phyloP scores from a whole-genome alignment of 1,140 invertebrate species.

The Triops longicaudatus region DNA sequence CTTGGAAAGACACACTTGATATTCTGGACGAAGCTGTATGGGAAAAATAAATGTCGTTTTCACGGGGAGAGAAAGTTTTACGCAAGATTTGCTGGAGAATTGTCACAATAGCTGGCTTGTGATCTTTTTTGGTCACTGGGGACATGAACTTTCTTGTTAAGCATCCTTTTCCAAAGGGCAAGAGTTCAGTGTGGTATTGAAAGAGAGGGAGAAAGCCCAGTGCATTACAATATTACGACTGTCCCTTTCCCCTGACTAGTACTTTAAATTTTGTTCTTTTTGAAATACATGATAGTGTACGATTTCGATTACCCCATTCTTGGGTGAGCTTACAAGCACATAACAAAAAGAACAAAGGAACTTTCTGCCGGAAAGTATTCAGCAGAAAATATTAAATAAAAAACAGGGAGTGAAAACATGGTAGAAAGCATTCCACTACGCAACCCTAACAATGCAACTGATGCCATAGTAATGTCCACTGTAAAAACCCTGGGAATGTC shows the following conservation, averaged over 20 bases:
- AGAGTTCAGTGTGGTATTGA: background rate
- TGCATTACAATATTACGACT: background rate
- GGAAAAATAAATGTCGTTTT: background rate
- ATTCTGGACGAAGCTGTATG: background rate
- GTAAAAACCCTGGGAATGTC: conserved; percentile 7
- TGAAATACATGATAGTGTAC: background rate
- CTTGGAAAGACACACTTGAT: background rate
- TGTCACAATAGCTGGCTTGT: background rate
- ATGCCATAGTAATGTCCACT: conserved; percentile 8
- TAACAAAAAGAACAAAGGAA: background rate
- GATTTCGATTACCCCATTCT: background rate
- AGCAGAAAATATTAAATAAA: background rate
- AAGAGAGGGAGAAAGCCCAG: background rate
- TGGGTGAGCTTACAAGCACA: background rate
- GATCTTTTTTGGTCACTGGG: background rate
- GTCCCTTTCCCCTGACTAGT: background rate
- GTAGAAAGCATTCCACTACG: conserved; percentile 11
- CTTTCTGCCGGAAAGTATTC: background rate
- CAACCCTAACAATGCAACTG: conserved; percentile 8
- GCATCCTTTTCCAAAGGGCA: background rate
- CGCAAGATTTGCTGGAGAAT: background rate
- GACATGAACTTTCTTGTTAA: background rate
- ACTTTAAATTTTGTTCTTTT: background rate
- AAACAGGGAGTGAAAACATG: background rate
- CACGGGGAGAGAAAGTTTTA: background rate